Percentiles rank a stretch among this genome's conserved stretches.
Evolutionary conservation across 2,888 invertebrate genomes (phyloP).

Genomic region (Heliconius aoede): DNA sequence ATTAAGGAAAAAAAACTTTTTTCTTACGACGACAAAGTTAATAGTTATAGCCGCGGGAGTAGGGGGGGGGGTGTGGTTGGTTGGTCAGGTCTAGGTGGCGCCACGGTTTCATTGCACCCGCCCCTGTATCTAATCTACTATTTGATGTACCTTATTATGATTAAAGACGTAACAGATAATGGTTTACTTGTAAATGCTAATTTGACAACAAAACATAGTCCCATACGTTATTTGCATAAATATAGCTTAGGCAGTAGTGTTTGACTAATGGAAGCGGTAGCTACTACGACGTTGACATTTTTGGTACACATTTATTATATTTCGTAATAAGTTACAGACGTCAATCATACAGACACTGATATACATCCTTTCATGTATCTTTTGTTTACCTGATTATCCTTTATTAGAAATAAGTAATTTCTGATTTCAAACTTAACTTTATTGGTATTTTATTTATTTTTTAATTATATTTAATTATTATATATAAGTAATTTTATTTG

Average conservation of each 20-base stretch:
- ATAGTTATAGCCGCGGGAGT: too few species aligned
- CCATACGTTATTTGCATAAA: not conserved
- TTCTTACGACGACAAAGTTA: too few species aligned
- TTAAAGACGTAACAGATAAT: not conserved
- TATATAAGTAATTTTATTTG: too few species aligned
- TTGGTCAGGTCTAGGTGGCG: too few species aligned
- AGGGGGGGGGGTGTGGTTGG: too few species aligned
- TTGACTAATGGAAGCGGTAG: not conserved
- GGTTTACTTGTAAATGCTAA: conserved; percentile 13
- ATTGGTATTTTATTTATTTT: too few species aligned
- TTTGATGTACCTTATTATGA: not conserved
- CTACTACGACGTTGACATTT: not conserved
- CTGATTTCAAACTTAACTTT: too few species aligned
- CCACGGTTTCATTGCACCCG: too few species aligned
- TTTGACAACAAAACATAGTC: not conserved
- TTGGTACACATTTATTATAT: not conserved
- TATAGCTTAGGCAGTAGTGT: not conserved
- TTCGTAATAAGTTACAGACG: not conserved
- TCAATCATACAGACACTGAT: not conserved
- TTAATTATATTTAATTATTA: too few species aligned
- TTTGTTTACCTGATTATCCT: not conserved
- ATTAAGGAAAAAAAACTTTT: too few species aligned
- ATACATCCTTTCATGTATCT: not conserved
- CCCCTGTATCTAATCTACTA: too few species aligned
- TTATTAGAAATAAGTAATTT: not conserved